Percentiles rank a stretch among this genome's conserved stretches.
phyloP scores from a whole-genome alignment of 2,888 invertebrate genomes.

The Nomada lathburiana region DNA sequence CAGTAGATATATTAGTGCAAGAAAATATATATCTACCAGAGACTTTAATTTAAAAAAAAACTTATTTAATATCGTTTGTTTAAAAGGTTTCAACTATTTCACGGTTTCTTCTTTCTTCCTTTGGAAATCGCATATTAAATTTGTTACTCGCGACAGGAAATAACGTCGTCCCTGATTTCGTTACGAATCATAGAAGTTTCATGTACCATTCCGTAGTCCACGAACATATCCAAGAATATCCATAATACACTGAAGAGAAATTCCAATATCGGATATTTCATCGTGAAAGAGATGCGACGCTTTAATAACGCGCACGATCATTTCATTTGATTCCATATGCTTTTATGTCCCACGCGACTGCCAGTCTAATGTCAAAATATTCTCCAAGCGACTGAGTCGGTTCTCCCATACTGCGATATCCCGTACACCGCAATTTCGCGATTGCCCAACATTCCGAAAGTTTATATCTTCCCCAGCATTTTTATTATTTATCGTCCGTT shows the following conservation, averaged over 20 bases:
- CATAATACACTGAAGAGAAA: constrained; percentile 6
- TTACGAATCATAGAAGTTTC: neutral
- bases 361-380: constrained; percentile 30
- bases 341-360: constrained; percentile 15
- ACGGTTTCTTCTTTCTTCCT: no score
- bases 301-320: constrained; percentile 24
- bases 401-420: neutral
- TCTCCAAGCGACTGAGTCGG: neutral
- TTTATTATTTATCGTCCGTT: neutral
- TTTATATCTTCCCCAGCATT: no score
- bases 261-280: constrained; percentile 47
- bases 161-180: neutral
- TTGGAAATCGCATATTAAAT: neutral
- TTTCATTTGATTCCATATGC: constrained; percentile 28
- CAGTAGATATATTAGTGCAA: neutral
- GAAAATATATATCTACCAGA: neutral
- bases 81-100: no score
- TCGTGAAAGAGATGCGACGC: constrained; percentile 1
- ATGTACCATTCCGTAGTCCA: constrained; percentile 1
- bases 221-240: neutral
- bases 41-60: neutral
- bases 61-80: neutral
- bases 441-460: no score
- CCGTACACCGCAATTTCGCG: neutral
- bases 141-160: neutral